Conservation (phyloP, 2,113 vertebrate species). For the Siniperca knerii region DNA sequence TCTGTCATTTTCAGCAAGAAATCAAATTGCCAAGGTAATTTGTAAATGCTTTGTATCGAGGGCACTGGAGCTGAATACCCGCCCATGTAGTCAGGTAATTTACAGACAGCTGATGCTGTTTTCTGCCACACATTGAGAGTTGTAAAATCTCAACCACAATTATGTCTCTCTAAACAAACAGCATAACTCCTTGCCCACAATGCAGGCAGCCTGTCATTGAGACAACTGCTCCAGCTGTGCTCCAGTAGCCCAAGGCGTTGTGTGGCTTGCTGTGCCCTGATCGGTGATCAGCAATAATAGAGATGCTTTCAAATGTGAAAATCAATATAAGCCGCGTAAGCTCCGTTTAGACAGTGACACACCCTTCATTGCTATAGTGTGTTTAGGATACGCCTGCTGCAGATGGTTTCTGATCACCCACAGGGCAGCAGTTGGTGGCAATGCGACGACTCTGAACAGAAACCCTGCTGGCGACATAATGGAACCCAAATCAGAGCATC, state of each 20-base stretch:
- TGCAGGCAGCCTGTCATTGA: constrained; percentile 38
- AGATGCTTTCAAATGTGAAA: constrained; percentile 72
- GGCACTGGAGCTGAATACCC: constrained; percentile 22
- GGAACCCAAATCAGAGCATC: constrained; percentile 78
- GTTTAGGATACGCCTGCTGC: constrained; percentile 54
- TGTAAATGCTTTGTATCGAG: constrained; percentile 33
- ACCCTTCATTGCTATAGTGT: constrained; percentile 50
- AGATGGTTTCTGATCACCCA: constrained; percentile 71
- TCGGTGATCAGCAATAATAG: constrained; percentile 73
- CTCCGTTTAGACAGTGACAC: constrained; percentile 52
- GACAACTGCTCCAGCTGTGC: constrained; percentile 59
- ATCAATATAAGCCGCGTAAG: constrained; percentile 68
- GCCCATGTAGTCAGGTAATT: constrained; percentile 21
- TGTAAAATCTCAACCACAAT: constrained; percentile 37
- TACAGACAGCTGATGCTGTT: constrained; percentile 35
- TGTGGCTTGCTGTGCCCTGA: constrained; percentile 50
- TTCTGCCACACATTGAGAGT: constrained; percentile 25
- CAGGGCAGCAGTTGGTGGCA: constrained; percentile 59
- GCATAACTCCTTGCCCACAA: constrained; percentile 33
- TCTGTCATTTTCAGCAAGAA: constrained; percentile 41
- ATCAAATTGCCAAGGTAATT: constrained; percentile 46
- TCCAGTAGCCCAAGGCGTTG: constrained; percentile 38
- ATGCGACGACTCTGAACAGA: constrained; percentile 58
- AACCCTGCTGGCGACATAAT: constrained; percentile 70
- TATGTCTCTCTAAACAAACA: constrained; percentile 56